Conservation (phyloP, 1,140 invertebrate species). For the Phocides pigmalion region DNA sequence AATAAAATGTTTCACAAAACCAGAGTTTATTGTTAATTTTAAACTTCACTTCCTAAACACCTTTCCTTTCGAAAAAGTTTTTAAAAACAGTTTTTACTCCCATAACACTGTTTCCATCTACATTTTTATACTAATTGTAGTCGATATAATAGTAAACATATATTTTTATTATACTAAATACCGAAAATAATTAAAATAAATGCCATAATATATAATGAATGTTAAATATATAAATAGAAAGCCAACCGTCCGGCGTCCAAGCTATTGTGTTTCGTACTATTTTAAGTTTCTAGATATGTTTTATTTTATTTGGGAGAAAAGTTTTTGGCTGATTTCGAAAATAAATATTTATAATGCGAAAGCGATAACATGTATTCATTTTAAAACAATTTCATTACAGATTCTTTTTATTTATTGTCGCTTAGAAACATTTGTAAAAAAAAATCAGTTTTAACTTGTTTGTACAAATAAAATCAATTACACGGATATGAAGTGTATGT, state of each 20-base stretch:
- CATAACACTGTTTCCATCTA: too few species aligned
- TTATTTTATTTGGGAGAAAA: constrained; percentile 71
- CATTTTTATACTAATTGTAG: too few species aligned
- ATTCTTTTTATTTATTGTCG: neutral
- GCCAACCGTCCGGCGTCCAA: constrained; percentile 14
- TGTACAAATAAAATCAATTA: too few species aligned
- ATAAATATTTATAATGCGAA: constrained; percentile 77
- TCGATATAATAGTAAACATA: too few species aligned
- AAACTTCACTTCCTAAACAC: neutral
- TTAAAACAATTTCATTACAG: constrained; percentile 22
- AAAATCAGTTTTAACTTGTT: too few species aligned
- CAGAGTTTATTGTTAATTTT: constrained; percentile 5
- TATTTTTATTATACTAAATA: too few species aligned
- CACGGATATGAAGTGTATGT: too few species aligned
- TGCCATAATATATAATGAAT: neutral
- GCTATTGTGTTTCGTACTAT: constrained; percentile 30
- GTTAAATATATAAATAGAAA: neutral
- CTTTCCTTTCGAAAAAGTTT: neutral
- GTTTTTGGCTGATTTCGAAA: constrained; percentile 76
- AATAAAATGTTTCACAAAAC: constrained; percentile 9
- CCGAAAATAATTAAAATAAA: too few species aligned
- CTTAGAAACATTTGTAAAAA: too few species aligned
- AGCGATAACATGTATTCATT: constrained; percentile 51
- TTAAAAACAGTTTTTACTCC: too few species aligned
- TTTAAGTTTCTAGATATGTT: constrained; percentile 70